Evolutionary conservation across 2,888 invertebrate species (phyloP).

Genomic region (Melikaiella ostensackeni): DNA sequence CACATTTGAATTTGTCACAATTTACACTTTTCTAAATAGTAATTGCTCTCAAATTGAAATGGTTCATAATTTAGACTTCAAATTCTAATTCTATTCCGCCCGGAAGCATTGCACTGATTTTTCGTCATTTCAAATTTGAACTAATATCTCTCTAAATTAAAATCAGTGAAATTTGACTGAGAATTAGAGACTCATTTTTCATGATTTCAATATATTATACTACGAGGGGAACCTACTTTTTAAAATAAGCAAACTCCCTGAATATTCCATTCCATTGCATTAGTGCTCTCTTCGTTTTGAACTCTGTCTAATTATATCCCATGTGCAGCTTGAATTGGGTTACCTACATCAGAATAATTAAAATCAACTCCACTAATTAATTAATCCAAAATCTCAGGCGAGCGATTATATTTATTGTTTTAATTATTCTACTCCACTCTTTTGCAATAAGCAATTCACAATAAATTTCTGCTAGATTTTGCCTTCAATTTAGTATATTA

Average conservation of each 20-base stretch:
- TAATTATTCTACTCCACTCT: neutral
- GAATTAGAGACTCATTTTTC: too few species aligned
- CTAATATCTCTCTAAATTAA: too few species aligned
- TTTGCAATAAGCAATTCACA: neutral
- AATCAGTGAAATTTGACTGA: too few species aligned
- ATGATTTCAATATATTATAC: too few species aligned
- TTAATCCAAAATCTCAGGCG: neutral
- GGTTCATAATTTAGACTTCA: too few species aligned
- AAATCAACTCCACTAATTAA: neutral
- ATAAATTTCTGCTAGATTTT: too few species aligned
- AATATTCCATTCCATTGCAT: slow-evolving; percentile 10
- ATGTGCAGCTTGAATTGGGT: neutral
- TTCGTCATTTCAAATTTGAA: too few species aligned
- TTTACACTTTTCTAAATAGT: too few species aligned
- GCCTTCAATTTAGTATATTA: neutral
- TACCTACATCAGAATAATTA: slow-evolving; percentile 5
- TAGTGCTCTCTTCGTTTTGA: neutral
- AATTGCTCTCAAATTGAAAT: too few species aligned
- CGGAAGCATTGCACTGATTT: too few species aligned
- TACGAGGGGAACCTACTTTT: neutral
- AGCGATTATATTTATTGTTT: neutral
- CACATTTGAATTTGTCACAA: too few species aligned
- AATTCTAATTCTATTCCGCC: too few species aligned
- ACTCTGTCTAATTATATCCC: neutral
- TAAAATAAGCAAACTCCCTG: neutral